Evolutionary conservation across 2,888 invertebrate species (phyloP), one percentile per base, ranked within the genome.

Genomic region (Dynastes hyllus): DNA sequence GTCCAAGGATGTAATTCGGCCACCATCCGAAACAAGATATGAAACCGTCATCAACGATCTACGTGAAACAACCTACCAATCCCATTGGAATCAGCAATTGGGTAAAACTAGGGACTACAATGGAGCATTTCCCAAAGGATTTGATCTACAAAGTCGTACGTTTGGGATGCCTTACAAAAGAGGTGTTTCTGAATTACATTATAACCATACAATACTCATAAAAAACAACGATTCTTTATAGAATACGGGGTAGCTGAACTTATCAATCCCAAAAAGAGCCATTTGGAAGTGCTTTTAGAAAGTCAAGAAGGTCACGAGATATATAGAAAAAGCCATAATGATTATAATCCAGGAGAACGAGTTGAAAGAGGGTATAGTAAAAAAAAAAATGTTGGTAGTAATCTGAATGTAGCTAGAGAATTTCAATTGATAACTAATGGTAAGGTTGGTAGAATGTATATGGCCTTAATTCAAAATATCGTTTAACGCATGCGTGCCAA

Each of bases 321-420:
- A 83, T 91, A 91, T 82, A 87, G 84, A 81, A 90, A 88, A 84
- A 89, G 88, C 11, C 91, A 91, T 82, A 88, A 89, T 67, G 88
- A 89, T 84, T 91, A 90, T 82, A 86, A 90, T 81, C 88, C 90
- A 0, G 87, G 88, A 2, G 90, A 91, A 83, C 87, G 86, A 84
- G 83, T 88, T 16, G 84, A 88, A 75, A 85, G 89, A 84, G 84
- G 87, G 88, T 90, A 87, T 50, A 53, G 16, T 70, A 11, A 13
- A 55, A 73, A 40, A 40, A 1, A 32, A 37, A 37, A 13, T 58
- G 55, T 58, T 4, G 55, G 55, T 27, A 58, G 22, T 8, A 2
- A 53, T 53, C 16, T 53, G 53, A 53, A 53, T 51, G 9, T 13
- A 5, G 45, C 11, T 2, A 45, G 11, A 45, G 11, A 45, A 9